Evolutionary conservation across 2,888 invertebrate genomes (phyloP), one percentile per base, ranked within the genome.

Genomic region (Pycnomerus fuliginosus): DNA sequence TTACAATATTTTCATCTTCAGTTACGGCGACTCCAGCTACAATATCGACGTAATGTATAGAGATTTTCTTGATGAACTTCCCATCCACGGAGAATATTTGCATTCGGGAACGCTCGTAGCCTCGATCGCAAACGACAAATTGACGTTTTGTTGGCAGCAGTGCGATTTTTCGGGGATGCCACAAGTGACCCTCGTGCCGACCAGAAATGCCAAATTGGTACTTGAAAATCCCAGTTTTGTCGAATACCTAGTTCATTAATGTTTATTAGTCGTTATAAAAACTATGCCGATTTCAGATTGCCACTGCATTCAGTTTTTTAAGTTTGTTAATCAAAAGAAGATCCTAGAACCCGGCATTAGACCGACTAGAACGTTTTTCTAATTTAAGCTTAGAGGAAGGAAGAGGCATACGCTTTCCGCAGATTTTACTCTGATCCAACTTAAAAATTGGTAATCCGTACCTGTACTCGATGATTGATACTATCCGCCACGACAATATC

Each of bases 401-500:
- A n/a, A n/a, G n/a, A n/a, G n/a, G n/a, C n/a, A n/a, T n/a, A n/a
- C n/a, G n/a, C n/a, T n/a, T n/a, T n/a, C n/a, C n/a, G n/a, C n/a
- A n/a, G 16, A 14, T 45, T 61, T 53, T 67, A n/a, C n/a, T n/a
- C n/a, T n/a, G n/a, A n/a, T n/a, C n/a, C n/a, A n/a, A n/a, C n/a
- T n/a, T n/a, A n/a, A n/a, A n/a, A n/a, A n/a, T n/a, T n/a, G n/a
- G n/a, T n/a, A n/a, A n/a, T n/a, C n/a, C n/a, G n/a, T n/a, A 87
- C 87, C 75, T 92, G 90, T 65, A 97, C 90, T 50, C 96, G 86
- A 76, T 97, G 96, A 71, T 96, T 96, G 70, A 95, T 94, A 2
- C 95, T 96, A 70, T 96, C 92, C 27, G 95, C 96, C 13, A 96
- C 94, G 61, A 96, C 90, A 56, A 97, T 95, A 66, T 96, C 95